Conservation (phyloP, 2,888 invertebrate genomes). For the Cryptus armator region DNA sequence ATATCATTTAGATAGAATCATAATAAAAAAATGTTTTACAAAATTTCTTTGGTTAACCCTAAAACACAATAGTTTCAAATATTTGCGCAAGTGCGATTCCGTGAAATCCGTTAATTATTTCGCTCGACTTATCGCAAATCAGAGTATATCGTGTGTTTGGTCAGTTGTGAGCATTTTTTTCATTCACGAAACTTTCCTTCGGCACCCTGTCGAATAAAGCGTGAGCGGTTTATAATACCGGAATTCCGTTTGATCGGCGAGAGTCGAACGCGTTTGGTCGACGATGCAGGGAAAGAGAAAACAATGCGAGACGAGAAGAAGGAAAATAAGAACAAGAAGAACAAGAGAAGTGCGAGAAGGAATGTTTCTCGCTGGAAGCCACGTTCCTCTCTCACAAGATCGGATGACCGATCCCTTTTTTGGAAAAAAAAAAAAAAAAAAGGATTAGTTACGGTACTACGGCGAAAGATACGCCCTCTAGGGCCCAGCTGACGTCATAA, state of each 20-base stretch:
- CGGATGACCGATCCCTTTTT: constrained; percentile 31
- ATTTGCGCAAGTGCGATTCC: not conserved
- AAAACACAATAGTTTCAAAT: not conserved
- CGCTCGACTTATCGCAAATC: not conserved
- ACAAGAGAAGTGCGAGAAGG: constrained; percentile 5
- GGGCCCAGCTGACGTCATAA: constrained; percentile 52
- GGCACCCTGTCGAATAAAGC: not conserved
- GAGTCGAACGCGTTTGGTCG: not conserved
- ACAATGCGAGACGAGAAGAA: constrained; percentile 1
- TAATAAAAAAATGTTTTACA: too few species aligned
- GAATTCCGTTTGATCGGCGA: constrained; percentile 13
- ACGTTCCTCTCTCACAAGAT: constrained; percentile 24
- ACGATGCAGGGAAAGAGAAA: not conserved
- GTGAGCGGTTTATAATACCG: not conserved
- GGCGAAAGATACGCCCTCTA: constrained; percentile 23
- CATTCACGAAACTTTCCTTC: not conserved
- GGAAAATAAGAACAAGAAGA: not conserved
- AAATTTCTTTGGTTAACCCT: too few species aligned
- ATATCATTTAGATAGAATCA: too few species aligned
- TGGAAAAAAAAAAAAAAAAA: constrained; percentile 30
- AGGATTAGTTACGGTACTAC: constrained; percentile 55
- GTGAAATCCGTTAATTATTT: not conserved
- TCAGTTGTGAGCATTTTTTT: not conserved
- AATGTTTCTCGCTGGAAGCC: not conserved
- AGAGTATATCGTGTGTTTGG: not conserved